Percentiles rank a stretch among this genome's conserved stretches.
Conservation (phyloP, 2,888 invertebrate species). For the Lymantria dispar region DNA sequence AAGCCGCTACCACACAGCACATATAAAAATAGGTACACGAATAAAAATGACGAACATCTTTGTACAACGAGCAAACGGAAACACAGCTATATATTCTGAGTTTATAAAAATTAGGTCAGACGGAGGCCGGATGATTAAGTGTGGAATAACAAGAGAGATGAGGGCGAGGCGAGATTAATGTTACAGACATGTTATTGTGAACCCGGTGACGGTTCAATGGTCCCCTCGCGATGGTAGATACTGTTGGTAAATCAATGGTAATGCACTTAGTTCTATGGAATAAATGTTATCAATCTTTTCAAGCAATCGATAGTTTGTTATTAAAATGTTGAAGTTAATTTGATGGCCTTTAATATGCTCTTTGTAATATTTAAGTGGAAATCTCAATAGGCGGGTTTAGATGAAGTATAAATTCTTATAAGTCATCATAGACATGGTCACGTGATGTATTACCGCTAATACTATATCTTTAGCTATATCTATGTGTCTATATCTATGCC, state of each 20-base stretch:
- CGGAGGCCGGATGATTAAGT: conserved; percentile 31
- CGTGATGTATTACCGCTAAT: too few relatives aligned
- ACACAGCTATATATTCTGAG: background rate
- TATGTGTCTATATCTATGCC: too few relatives aligned
- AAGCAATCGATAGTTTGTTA: background rate
- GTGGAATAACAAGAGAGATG: conserved; percentile 15
- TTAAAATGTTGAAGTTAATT: too few relatives aligned
- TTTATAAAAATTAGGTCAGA: conserved; percentile 33
- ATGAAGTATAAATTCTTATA: too few relatives aligned
- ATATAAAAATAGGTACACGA: too few relatives aligned
- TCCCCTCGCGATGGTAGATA: conserved; percentile 1
- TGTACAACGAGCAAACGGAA: background rate
- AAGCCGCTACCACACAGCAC: too few relatives aligned
- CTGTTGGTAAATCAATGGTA: conserved; percentile 2
- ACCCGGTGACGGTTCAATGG: conserved; percentile 12
- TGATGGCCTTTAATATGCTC: too few relatives aligned
- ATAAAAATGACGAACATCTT: too few relatives aligned
- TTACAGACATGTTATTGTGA: conserved; percentile 23
- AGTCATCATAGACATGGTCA: too few relatives aligned
- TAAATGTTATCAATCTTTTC: conserved; percentile 5
- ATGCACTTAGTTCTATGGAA: conserved; percentile 5
- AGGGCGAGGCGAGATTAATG: conserved; percentile 25
- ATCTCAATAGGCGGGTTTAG: too few relatives aligned
- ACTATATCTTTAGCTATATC: too few relatives aligned
- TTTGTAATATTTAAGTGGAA: too few relatives aligned